These are phyloP conservation scores for Plebejus anna DNA, from an alignment of 2,888 invertebrate genomes.

Conservation along the genomic window DNA sequence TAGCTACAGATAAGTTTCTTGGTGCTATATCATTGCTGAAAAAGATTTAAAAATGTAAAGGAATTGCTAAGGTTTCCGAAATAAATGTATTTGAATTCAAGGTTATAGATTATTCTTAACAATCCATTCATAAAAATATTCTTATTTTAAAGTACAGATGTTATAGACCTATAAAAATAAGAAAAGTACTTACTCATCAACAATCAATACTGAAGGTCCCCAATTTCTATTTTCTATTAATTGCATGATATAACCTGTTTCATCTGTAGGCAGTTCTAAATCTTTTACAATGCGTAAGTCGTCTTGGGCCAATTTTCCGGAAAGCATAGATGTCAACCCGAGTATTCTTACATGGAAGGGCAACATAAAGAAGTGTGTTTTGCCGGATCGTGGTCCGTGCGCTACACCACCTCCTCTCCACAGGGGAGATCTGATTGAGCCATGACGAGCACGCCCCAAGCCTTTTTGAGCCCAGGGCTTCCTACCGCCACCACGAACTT, in stretches of 20 bases:
- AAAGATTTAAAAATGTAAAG: constrained; percentile 43
- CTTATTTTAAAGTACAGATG: background rate
- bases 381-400: constrained; percentile 96
- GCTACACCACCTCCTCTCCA: constrained; percentile 90
- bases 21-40: constrained; percentile 92
- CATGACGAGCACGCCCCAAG: constrained; percentile 92
- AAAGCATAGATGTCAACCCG: constrained; percentile 91
- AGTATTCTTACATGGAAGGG: constrained; percentile 86
- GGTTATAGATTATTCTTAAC: no score
- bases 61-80: background rate
- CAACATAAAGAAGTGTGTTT: constrained; percentile 95
- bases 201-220: constrained; percentile 97
- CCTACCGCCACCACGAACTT: constrained; percentile 92
- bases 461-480: constrained; percentile 99
- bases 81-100: background rate
- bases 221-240: constrained; percentile 92
- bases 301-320: constrained; percentile 96
- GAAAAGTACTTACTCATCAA: constrained; percentile 87
- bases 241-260: constrained; percentile 87
- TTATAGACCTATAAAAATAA: background rate
- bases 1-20: constrained; percentile 91
- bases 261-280: constrained; percentile 91
- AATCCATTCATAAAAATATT: background rate
- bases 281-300: constrained; percentile 94
- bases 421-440: constrained; percentile 93